Conservation (phyloP, 2,113 vertebrate species). For the Poicephalus meyeri region DNA sequence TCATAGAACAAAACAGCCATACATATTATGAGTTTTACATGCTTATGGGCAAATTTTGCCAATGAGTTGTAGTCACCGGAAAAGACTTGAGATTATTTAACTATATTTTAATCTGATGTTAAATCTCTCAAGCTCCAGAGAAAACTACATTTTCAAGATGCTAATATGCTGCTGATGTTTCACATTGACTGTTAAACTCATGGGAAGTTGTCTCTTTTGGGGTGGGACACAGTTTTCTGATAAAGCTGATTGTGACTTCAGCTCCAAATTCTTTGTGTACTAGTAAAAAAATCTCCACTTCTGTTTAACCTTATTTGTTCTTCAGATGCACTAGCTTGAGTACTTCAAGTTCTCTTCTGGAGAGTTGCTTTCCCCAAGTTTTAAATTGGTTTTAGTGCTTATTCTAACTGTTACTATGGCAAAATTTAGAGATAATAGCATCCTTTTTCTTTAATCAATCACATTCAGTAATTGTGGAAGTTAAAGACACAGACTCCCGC, state of each 20-base stretch:
- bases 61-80: neutral
- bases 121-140: neutral
- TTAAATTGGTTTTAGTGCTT: neutral
- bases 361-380: neutral
- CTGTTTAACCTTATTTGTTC: neutral
- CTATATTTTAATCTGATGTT: rapidly evolving
- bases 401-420: neutral
- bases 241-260: neutral
- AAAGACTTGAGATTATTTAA: neutral
- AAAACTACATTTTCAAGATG: neutral
- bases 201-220: neutral
- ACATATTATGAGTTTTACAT: rapidly evolving
- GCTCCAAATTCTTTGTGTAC: neutral
- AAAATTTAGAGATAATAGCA: neutral
- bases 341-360: neutral
- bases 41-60: neutral
- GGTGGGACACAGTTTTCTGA: neutral
- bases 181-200: neutral
- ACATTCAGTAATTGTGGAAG: neutral
- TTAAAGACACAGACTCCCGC: too few species aligned
- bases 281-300: neutral
- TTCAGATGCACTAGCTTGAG: neutral
- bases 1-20: neutral
- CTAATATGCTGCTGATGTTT: neutral
- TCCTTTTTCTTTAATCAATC: neutral